These are phyloP conservation scores for Barbus barbus DNA, from an alignment of 2,113 vertebrate species.

Conservation along the genomic window DNA sequence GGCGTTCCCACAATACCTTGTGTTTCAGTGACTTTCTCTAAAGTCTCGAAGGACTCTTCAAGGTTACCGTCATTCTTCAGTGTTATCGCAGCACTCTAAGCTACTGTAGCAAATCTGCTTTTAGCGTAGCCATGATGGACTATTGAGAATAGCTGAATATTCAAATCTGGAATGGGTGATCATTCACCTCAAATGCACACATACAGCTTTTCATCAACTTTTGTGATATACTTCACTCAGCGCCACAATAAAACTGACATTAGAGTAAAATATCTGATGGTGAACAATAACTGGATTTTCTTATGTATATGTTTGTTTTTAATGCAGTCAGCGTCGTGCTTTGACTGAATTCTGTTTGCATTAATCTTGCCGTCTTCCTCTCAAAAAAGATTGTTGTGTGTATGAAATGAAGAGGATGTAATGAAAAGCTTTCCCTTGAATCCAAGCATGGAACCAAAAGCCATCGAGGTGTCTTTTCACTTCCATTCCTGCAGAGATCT, in stretches of 20 bases:
- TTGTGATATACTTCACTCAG: slow-evolving; percentile 28
- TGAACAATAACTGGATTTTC: background rate
- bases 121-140: slow-evolving; percentile 4
- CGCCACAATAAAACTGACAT: slow-evolving; percentile 17
- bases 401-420: slow-evolving; percentile 35
- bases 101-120: slow-evolving; percentile 36
- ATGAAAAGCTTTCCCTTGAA: slow-evolving; percentile 50
- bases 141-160: slow-evolving; percentile 26
- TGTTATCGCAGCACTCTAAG: slow-evolving; percentile 44
- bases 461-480: background rate
- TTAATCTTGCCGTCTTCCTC: slow-evolving; percentile 7
- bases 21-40: slow-evolving; percentile 51
- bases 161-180: slow-evolving; percentile 3
- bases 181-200: background rate
- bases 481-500: slow-evolving; percentile 31
- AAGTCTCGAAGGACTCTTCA: slow-evolving; percentile 48
- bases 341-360: slow-evolving; percentile 30
- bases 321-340: background rate
- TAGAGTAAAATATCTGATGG: background rate
- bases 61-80: slow-evolving; percentile 56
- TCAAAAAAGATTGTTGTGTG: slow-evolving; percentile 22
- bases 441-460: too few relatives aligned
- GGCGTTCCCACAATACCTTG: slow-evolving; percentile 48
- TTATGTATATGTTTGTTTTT: background rate
- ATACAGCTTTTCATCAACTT: slow-evolving; percentile 10